Conservation (phyloP, 2,888 invertebrate genomes). For the Stenchaetothrips biformis region DNA sequence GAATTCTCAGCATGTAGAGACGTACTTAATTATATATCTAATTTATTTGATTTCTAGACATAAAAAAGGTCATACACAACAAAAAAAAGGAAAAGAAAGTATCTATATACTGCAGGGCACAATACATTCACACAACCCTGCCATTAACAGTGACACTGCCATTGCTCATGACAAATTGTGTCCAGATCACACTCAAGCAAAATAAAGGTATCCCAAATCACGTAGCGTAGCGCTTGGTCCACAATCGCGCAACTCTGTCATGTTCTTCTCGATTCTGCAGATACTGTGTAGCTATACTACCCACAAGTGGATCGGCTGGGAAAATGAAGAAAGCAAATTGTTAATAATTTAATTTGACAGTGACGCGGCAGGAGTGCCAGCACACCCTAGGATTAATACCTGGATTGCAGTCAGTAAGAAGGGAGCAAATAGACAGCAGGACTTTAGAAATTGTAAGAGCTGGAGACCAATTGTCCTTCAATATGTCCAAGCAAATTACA, state of each 20-base stretch:
- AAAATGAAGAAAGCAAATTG: conserved; percentile 41
- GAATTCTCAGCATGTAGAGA: conserved; percentile 7
- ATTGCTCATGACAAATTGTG: background rate
- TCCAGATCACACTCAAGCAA: conserved; percentile 15
- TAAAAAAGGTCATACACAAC: conserved; percentile 21
- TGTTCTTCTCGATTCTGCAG: conserved; percentile 96
- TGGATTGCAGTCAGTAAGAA: conserved; percentile 98
- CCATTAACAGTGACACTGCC: conserved; percentile 13
- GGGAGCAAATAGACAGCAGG: conserved; percentile 92
- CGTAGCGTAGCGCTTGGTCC: conserved; percentile 97
- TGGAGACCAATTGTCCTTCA: conserved; percentile 99
- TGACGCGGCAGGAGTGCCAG: no score
- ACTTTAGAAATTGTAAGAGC: conserved; percentile 97
- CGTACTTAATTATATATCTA: conserved; percentile 7
- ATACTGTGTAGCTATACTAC: conserved; percentile 97
- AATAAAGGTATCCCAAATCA: conserved; percentile 51
- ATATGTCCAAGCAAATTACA: conserved; percentile 94
- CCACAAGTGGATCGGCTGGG: conserved; percentile 91
- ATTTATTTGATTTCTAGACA: conserved; percentile 11
- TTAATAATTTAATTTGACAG: background rate
- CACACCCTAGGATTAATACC: conserved; percentile 58
- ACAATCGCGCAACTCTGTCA: conserved; percentile 94
- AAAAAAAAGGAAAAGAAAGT: conserved; percentile 3
- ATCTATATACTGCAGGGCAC: conserved; percentile 11
- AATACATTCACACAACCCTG: conserved; percentile 17